Conservation (phyloP, 2,113 vertebrate species). For the Ammodramus savannarum region DNA sequence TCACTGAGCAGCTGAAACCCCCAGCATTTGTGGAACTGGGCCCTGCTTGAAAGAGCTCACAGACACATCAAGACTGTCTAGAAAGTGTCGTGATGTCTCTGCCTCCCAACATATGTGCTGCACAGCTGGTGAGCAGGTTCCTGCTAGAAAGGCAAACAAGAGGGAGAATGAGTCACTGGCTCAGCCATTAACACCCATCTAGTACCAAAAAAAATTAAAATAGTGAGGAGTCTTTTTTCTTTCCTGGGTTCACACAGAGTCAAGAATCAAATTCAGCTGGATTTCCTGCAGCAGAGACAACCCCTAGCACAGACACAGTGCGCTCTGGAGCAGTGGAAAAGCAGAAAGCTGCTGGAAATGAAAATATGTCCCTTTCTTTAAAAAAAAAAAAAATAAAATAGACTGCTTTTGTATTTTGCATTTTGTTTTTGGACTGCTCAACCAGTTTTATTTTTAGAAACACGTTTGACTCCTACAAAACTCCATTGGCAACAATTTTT, state of each 20-base stretch:
- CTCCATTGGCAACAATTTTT: not conserved
- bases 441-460: not conserved
- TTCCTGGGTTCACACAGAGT: not conserved
- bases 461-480: not conserved
- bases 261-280: not conserved
- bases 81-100: not conserved
- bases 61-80: not conserved
- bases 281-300: not conserved
- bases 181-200: not conserved
- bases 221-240: not conserved
- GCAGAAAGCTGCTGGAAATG: not conserved
- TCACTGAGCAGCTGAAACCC: not conserved
- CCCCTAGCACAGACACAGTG: fast-evolving
- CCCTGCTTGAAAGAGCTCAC: not conserved
- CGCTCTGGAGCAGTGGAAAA: not conserved
- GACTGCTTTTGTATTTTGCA: not conserved
- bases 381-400: not conserved
- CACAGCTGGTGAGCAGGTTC: constrained; percentile 3
- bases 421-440: not conserved
- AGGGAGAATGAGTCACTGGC: not conserved
- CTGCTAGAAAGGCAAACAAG: not conserved
- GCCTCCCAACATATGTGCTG: not conserved
- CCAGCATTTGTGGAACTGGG: not conserved
- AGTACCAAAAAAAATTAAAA: not conserved
- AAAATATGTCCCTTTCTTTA: not conserved